phyloP scores from a whole-genome alignment of 1,140 invertebrate genomes.

The Drosophila arawakana region DNA sequence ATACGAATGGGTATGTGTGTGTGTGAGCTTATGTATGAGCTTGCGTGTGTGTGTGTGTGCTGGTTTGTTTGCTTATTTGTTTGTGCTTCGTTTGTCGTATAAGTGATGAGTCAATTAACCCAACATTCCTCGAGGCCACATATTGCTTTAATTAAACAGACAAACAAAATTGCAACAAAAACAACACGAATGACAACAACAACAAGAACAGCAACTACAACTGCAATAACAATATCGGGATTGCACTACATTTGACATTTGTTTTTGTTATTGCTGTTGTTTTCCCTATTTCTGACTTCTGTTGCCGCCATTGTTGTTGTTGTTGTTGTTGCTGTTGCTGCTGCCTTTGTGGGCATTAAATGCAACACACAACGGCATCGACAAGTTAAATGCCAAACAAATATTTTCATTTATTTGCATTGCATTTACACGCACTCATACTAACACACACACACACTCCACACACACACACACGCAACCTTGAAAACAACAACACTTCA shows the following conservation, averaged over 20 bases:
- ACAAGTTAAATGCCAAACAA: constrained; percentile 70
- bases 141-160: constrained; percentile 83
- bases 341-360: constrained; percentile 38
- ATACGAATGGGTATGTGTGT: not conserved
- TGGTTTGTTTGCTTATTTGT: constrained; percentile 71
- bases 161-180: constrained; percentile 71
- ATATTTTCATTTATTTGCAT: constrained; percentile 67
- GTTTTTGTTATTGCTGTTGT: constrained; percentile 24
- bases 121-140: constrained; percentile 80
- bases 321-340: constrained; percentile 36
- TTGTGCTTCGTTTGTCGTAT: constrained; percentile 81
- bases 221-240: constrained; percentile 49
- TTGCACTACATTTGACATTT: constrained; percentile 62
- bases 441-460: constrained; percentile 26
- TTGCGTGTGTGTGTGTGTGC: constrained; percentile 17
- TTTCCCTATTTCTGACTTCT: constrained; percentile 44
- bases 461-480: constrained; percentile 46
- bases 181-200: constrained; percentile 28
- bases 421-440: constrained; percentile 23
- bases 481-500: constrained; percentile 53
- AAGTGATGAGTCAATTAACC: constrained; percentile 83
- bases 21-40: constrained; percentile 12
- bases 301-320: not conserved
- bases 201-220: constrained; percentile 38
- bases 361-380: constrained; percentile 40